Evolutionary conservation across 1,140 invertebrate species (phyloP).

Genomic region (Hermetia illucens): DNA sequence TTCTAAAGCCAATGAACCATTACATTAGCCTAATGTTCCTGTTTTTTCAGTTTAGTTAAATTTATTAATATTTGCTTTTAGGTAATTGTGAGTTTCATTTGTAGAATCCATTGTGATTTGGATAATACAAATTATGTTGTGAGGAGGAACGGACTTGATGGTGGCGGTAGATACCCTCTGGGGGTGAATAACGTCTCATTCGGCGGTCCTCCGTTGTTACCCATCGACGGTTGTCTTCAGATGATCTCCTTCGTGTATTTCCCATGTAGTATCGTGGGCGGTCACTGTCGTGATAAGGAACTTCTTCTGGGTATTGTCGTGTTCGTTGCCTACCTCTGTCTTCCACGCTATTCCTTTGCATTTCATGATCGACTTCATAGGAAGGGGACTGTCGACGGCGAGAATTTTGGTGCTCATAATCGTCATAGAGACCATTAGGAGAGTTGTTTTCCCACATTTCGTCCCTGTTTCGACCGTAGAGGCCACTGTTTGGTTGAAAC

Average conservation of each 20-base stretch:
- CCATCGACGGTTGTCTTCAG: background rate
- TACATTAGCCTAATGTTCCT: too few relatives aligned
- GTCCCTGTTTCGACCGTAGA: background rate
- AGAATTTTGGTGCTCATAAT: too few relatives aligned
- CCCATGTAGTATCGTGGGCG: background rate
- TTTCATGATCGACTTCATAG: too few relatives aligned
- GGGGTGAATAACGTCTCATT: conserved; percentile 29
- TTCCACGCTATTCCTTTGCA: background rate
- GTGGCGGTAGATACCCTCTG: conserved; percentile 15
- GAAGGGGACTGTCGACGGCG: too few relatives aligned
- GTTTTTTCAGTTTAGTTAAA: too few relatives aligned
- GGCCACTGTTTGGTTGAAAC: conserved; percentile 15
- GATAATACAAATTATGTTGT: conserved; percentile 36
- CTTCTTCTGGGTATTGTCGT: background rate
- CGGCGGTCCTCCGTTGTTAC: conserved; percentile 24
- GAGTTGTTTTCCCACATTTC: background rate
- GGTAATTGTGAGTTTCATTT: too few relatives aligned
- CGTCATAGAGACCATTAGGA: too few relatives aligned
- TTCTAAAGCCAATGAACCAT: too few relatives aligned
- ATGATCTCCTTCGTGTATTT: background rate
- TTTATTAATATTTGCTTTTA: too few relatives aligned
- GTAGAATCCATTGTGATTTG: conserved; percentile 10
- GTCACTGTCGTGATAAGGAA: background rate
- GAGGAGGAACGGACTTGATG: conserved; percentile 32
- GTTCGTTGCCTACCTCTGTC: background rate